Conservation (phyloP, 2,113 vertebrate genomes). For the Zosterops hypoxanthus region DNA sequence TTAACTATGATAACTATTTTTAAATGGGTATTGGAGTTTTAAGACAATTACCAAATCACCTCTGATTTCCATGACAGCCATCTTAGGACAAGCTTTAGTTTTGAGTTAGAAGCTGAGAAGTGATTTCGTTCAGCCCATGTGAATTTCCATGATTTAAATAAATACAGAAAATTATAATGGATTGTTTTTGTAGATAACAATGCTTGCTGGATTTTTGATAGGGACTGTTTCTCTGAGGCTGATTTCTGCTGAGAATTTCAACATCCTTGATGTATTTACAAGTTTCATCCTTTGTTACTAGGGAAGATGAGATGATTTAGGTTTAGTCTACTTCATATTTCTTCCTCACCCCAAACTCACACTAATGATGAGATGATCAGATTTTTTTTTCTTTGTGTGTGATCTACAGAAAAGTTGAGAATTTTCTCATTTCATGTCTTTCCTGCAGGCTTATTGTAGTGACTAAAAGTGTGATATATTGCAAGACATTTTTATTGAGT, state of each 20-base stretch:
- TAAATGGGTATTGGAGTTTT: background rate
- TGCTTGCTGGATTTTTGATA: background rate
- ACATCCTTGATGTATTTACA: background rate
- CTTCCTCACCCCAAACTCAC: background rate
- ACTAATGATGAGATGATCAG: background rate
- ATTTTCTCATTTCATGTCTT: slow-evolving; percentile 33
- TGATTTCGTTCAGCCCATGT: background rate
- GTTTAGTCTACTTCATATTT: background rate
- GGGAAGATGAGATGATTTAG: background rate
- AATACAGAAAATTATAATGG: background rate
- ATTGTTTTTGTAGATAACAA: slow-evolving; percentile 3
- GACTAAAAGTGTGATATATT: slow-evolving; percentile 17
- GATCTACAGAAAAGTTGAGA: background rate
- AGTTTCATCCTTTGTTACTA: background rate
- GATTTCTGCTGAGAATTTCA: slow-evolving; percentile 19
- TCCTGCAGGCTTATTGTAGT: background rate
- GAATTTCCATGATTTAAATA: background rate
- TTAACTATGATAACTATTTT: background rate
- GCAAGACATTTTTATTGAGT: slow-evolving; percentile 38
- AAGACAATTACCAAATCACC: background rate
- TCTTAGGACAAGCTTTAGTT: background rate
- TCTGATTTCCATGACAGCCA: background rate
- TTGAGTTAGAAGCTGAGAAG: background rate
- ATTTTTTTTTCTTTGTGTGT: background rate
- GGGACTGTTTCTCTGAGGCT: background rate